A percentile compares a stretch with the other conserved stretches of the same genome.
These are phyloP conservation scores for Drosophila triauraria DNA, from an alignment of 1,140 invertebrate genomes.

Conservation along the genomic window DNA sequence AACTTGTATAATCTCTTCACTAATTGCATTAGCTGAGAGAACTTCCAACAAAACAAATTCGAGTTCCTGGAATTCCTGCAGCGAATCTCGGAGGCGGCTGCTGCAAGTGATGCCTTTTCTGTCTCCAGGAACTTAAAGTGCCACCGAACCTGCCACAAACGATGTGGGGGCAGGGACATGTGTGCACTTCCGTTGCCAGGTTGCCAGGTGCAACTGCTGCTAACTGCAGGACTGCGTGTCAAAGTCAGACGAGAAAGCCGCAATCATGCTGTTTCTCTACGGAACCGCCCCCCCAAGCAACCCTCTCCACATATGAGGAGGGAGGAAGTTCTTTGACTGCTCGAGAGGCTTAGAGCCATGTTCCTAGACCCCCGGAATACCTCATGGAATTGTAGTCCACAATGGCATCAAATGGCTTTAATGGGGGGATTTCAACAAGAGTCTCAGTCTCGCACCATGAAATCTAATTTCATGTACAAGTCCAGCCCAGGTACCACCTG, in stretches of 20 bases:
- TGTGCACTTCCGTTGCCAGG: slow-evolving; percentile 48
- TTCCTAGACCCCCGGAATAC: not conserved
- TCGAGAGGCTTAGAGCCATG: not conserved
- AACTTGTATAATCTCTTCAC: too few relatives aligned
- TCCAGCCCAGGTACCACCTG: not conserved
- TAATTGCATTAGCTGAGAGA: too few relatives aligned
- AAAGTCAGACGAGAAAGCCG: slow-evolving; percentile 63
- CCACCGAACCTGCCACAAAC: slow-evolving; percentile 11
- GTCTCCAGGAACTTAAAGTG: slow-evolving; percentile 18
- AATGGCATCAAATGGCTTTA: not conserved
- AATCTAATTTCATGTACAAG: slow-evolving; percentile 10
- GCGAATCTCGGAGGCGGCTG: too few relatives aligned
- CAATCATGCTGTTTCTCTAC: slow-evolving; percentile 53
- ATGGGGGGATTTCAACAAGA: not conserved
- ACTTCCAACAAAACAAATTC: too few relatives aligned
- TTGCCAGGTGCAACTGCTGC: slow-evolving; percentile 52
- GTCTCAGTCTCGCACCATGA: not conserved
- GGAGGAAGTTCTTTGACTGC: slow-evolving; percentile 14
- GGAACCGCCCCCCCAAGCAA: slow-evolving; percentile 13
- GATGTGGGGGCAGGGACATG: slow-evolving; percentile 1
- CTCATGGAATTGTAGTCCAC: not conserved
- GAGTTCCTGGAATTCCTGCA: too few relatives aligned
- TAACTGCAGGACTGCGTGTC: slow-evolving; percentile 48
- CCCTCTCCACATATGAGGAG: too few relatives aligned
- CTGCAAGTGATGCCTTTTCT: not conserved